A percentile compares a stretch with the other conserved stretches of the same genome.
Evolutionary conservation across 2,797 vertebrate genomes (phyloP).

Genomic region (Fundulus diaphanus): DNA sequence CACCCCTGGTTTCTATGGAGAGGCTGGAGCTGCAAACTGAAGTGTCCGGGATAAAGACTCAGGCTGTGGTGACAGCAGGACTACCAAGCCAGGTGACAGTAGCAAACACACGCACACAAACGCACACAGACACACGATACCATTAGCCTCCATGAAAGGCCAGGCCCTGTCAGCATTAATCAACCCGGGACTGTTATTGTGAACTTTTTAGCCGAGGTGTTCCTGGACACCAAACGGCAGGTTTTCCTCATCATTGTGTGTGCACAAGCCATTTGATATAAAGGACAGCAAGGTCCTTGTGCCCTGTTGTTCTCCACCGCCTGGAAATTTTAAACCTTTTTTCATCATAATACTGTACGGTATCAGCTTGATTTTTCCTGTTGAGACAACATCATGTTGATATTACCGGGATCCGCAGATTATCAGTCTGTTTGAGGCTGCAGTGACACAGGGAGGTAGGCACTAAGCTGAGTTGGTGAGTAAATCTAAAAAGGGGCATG

Average conservation of each 20-base stretch:
- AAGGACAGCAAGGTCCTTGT: conserved; percentile 1
- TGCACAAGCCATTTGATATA: conserved; percentile 29
- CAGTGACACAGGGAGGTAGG: not conserved
- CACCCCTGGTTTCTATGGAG: conserved; percentile 69
- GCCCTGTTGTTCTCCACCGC: not conserved
- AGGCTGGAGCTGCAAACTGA: conserved; percentile 29
- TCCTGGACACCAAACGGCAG: conserved; percentile 51
- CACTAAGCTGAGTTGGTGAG: not conserved
- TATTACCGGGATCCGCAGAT: not conserved
- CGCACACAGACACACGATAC: conserved; percentile 19
- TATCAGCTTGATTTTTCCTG: not conserved
- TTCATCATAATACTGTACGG: not conserved
- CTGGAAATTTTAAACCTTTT: not conserved
- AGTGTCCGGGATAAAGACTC: conserved; percentile 44
- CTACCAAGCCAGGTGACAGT: conserved; percentile 57
- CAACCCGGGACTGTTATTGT: conserved; percentile 63
- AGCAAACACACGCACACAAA: conserved; percentile 37
- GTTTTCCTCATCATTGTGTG: conserved; percentile 35
- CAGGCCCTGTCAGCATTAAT: conserved; percentile 77
- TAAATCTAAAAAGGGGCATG: not conserved
- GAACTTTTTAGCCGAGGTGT: conserved; percentile 56
- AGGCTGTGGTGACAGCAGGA: conserved; percentile 47
- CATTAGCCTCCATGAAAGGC: conserved; percentile 77
- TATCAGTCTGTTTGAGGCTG: not conserved
- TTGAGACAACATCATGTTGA: not conserved